These are phyloP conservation scores for Plectropomus leopardus DNA, from an alignment of 2,113 vertebrate genomes.

Conservation along the genomic window DNA sequence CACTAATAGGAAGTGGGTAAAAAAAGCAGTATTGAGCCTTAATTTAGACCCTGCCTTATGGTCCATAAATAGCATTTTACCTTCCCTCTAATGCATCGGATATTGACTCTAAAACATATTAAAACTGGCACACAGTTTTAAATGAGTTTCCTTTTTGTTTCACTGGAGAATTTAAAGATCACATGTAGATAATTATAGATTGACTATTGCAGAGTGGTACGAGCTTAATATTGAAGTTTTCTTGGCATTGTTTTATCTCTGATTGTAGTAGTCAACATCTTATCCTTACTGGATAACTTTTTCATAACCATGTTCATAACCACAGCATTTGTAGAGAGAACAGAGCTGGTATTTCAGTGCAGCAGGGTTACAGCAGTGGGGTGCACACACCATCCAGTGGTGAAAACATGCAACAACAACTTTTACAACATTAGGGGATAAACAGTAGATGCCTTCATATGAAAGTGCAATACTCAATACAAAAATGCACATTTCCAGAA, in stretches of 20 bases:
- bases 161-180: background rate
- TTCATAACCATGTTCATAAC: background rate
- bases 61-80: background rate
- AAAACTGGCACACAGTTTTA: background rate
- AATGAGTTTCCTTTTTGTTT: background rate
- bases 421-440: background rate
- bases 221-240: slow-evolving; percentile 1
- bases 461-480: background rate
- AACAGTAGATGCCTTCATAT: slow-evolving; percentile 4
- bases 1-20: slow-evolving; percentile 2
- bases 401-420: slow-evolving; percentile 38
- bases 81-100: background rate
- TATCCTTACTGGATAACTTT: background rate
- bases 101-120: background rate
- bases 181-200: background rate
- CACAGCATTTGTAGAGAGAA: background rate
- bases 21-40: slow-evolving; percentile 1
- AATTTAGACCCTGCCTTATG: background rate
- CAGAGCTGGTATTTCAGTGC: background rate
- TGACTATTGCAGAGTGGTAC: too few relatives aligned
- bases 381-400: slow-evolving; percentile 56
- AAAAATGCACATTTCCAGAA: background rate
- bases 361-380: slow-evolving; percentile 8
- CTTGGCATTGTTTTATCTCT: background rate
- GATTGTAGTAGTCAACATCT: background rate